Conservation (phyloP, 1,140 invertebrate species). For the Colletes gigas region DNA sequence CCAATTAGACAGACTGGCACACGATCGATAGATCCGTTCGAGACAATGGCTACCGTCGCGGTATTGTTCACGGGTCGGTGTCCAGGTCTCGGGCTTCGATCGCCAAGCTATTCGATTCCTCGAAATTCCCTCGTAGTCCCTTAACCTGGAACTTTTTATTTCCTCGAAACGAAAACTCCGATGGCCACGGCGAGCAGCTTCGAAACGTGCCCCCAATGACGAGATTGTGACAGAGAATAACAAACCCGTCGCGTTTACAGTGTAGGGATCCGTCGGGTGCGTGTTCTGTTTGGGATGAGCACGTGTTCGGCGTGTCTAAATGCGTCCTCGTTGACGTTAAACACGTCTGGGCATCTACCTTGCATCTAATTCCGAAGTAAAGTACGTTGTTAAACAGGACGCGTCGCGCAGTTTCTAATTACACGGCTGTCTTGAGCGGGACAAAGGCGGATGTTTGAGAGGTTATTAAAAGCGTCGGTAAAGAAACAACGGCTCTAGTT, state of each 20-base stretch:
- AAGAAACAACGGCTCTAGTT: no score
- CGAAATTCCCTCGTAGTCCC: background rate
- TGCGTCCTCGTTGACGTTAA: background rate
- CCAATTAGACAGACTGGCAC: no score
- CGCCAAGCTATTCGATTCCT: background rate
- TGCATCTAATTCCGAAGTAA: background rate
- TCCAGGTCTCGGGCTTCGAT: no score
- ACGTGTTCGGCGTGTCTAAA: constrained; percentile 5
- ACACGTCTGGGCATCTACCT: background rate
- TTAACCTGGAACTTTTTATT: background rate
- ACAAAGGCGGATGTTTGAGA: background rate
- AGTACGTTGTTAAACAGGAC: background rate
- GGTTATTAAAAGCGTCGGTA: no score
- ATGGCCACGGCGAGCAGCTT: background rate
- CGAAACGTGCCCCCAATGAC: background rate
- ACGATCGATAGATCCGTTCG: no score
- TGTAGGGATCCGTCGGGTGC: background rate
- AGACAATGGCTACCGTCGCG: no score
- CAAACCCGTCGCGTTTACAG: background rate
- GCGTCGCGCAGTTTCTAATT: constrained; percentile 3
- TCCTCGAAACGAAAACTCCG: background rate
- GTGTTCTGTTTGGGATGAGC: background rate
- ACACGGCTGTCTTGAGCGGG: background rate
- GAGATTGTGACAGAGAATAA: constrained; percentile 16
- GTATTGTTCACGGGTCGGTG: no score